Conservation (phyloP, 92 coral and sea anemone genomes). For the Zoanthus gigantus region DNA sequence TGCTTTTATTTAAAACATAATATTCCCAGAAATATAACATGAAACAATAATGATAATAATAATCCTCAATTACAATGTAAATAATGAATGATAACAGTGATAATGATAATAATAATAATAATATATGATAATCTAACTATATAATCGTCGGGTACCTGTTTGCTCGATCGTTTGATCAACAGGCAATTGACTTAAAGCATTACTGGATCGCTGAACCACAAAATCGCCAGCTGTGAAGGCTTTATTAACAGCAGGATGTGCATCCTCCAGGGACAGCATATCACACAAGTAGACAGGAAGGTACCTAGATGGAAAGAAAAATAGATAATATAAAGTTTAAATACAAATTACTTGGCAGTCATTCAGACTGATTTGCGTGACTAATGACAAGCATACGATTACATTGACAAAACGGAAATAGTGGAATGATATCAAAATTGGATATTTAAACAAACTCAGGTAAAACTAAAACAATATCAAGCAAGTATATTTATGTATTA, state of each 20-base stretch:
- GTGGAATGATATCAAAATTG: not conserved
- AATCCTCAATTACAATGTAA: not conserved
- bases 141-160: not conserved
- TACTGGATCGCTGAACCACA: slow-evolving; percentile 41
- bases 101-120: too few species aligned
- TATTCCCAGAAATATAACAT: not conserved
- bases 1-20: not conserved
- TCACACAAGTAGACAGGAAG: slow-evolving; percentile 57
- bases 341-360: not conserved
- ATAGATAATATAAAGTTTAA: not conserved
- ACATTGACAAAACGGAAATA: not conserved
- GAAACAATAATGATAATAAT: not conserved
- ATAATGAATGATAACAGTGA: too few species aligned
- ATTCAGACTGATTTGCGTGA: not conserved
- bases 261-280: slow-evolving; percentile 48
- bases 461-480: not conserved
- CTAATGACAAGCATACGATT: not conserved
- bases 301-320: slow-evolving; percentile 21
- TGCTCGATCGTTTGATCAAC: slow-evolving; percentile 54
- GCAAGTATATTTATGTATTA: not conserved
- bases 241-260: slow-evolving; percentile 49
- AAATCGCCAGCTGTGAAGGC: slow-evolving; percentile 46
- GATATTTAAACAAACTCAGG: not conserved
- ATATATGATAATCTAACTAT: too few species aligned
- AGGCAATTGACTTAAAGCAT: slow-evolving; percentile 6